Evolutionary conservation across 92 coral and sea anemone species (phyloP).

Genomic region (Bergia sp.): DNA sequence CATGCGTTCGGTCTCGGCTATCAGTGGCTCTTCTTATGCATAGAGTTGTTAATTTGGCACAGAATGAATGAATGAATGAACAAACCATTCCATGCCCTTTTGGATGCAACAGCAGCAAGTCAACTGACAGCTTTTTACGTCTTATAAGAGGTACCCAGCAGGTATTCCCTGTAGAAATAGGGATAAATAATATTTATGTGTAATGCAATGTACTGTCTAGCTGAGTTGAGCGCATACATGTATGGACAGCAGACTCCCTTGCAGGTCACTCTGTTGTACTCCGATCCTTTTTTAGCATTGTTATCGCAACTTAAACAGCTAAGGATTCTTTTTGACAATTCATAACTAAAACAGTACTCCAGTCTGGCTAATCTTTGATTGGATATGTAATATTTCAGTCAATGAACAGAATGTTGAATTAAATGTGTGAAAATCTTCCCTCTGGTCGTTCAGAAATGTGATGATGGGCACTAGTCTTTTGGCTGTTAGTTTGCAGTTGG

Average conservation of each 20-base stretch:
- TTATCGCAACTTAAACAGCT: not conserved
- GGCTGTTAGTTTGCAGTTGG: not conserved
- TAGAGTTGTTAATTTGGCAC: slow-evolving; percentile 37
- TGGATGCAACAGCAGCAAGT: slow-evolving; percentile 46
- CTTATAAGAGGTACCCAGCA: slow-evolving; percentile 69
- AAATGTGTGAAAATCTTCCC: not conserved
- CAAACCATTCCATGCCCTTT: slow-evolving; percentile 38
- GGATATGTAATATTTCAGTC: not conserved
- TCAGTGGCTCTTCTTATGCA: not conserved
- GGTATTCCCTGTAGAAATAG: slow-evolving; percentile 57
- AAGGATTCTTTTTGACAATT: not conserved
- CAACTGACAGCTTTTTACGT: slow-evolving; percentile 42
- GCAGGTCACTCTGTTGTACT: not conserved
- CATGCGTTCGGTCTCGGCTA: slow-evolving; percentile 37
- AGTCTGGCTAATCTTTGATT: too few relatives aligned
- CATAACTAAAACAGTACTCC: too few relatives aligned
- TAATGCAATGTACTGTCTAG: slow-evolving; percentile 1
- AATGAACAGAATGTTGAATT: too few relatives aligned
- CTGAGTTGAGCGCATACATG: not conserved
- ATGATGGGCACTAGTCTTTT: too few relatives aligned
- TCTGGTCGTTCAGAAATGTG: too few relatives aligned
- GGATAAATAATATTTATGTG: not conserved
- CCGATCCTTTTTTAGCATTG: not conserved
- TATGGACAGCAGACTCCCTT: not conserved
- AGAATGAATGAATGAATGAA: slow-evolving; percentile 38